These are phyloP conservation scores for Acanthurus tractus DNA, from an alignment of 2,797 vertebrate genomes.

Conservation along the genomic window DNA sequence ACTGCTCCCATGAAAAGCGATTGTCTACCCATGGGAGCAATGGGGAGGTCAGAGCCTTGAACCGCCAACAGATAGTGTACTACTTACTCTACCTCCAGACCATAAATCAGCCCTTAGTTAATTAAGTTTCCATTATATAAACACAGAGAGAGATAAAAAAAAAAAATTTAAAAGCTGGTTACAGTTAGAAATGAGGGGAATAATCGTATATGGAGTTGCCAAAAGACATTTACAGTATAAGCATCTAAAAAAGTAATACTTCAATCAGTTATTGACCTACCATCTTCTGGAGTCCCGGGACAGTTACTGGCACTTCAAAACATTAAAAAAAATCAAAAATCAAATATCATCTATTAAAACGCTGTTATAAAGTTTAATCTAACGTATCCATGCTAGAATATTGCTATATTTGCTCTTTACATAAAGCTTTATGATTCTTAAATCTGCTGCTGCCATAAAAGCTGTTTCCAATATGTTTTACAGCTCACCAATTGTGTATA, in stretches of 20 bases:
- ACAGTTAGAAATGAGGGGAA: neutral
- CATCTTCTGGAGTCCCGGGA: neutral
- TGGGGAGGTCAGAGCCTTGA: neutral
- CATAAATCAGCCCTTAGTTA: neutral
- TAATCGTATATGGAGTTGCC: neutral
- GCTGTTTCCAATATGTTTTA: neutral
- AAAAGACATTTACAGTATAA: neutral
- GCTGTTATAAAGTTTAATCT: neutral
- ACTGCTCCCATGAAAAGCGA: neutral
- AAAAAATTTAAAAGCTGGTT: no score
- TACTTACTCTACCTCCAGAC: neutral
- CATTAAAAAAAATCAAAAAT: neutral
- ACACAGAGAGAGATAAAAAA: neutral
- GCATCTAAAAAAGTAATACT: neutral
- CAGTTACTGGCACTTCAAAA: neutral
- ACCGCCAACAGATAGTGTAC: neutral
- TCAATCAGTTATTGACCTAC: no score
- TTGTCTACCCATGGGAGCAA: conserved; percentile 1
- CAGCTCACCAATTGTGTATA: neutral
- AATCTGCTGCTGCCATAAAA: no score
- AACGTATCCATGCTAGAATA: neutral
- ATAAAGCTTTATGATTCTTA: neutral
- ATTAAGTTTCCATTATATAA: conserved; percentile 4
- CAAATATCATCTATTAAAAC: neutral
- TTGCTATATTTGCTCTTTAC: neutral